These are phyloP conservation scores for Andricus quercusramuli DNA, from an alignment of 2,888 invertebrate species.

Conservation along the genomic window DNA sequence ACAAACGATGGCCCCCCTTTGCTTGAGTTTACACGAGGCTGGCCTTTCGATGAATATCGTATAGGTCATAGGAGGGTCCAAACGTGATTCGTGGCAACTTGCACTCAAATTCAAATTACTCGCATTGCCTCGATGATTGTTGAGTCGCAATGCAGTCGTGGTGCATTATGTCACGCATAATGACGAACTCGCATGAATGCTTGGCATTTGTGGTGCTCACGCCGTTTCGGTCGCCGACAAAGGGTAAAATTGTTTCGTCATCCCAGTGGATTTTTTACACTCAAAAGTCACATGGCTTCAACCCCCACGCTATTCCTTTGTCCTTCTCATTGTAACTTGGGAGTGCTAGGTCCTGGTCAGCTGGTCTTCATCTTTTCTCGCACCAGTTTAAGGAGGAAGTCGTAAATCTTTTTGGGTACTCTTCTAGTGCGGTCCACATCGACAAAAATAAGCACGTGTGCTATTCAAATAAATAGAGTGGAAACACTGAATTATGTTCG, in stretches of 20 bases:
- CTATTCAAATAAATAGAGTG: neutral
- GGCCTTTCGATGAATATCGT: constrained; percentile 16
- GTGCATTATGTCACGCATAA: constrained; percentile 61
- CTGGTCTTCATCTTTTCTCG: neutral
- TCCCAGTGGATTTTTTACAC: constrained; percentile 6
- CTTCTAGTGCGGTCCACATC: neutral
- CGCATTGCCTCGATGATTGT: constrained; percentile 59
- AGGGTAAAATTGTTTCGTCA: constrained; percentile 42
- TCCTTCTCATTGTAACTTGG: neutral
- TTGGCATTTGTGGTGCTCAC: constrained; percentile 57
- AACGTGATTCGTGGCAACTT: constrained; percentile 31
- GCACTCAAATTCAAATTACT: constrained; percentile 49
- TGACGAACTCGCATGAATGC: constrained; percentile 61
- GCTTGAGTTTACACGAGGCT: constrained; percentile 26
- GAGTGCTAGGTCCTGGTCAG: neutral
- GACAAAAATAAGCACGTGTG: neutral
- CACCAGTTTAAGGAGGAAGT: neutral
- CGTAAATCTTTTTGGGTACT: neutral
- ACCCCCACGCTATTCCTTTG: neutral
- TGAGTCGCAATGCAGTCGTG: constrained; percentile 55
- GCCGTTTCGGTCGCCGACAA: constrained; percentile 37
- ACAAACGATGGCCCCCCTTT: constrained; percentile 12
- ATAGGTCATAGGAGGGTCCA: constrained; percentile 20
- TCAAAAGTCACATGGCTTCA: neutral
- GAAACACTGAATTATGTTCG: neutral